Conservation (phyloP, 2,113 vertebrate genomes). For the Phoxinus phoxinus region DNA sequence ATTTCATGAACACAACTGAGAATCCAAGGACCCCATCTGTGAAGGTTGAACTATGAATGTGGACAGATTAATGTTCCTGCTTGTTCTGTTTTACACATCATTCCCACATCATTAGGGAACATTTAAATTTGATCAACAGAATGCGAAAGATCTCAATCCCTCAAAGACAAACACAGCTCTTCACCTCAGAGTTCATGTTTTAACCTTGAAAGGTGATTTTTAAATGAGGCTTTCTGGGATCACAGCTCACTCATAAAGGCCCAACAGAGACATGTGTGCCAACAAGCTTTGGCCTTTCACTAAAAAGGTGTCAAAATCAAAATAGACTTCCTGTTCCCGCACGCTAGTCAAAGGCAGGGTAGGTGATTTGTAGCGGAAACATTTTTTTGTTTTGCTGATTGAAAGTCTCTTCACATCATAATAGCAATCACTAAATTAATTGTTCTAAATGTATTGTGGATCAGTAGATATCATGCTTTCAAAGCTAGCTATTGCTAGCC, state of each 20-base stretch:
- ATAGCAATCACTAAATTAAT: not conserved
- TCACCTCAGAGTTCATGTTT: not conserved
- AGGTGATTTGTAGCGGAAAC: not conserved
- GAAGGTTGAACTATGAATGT: not conserved
- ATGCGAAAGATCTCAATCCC: not conserved
- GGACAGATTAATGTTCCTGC: not conserved
- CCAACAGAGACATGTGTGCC: not conserved
- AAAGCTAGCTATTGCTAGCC: not conserved
- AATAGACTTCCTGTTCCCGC: not conserved
- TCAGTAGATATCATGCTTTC: not conserved
- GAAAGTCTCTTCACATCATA: not conserved
- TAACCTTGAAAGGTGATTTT: not conserved
- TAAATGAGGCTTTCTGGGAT: not conserved
- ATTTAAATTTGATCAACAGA: not conserved
- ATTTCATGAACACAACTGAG: not conserved
- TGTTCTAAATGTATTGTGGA: not conserved
- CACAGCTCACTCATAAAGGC: not conserved
- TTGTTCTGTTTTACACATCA: constrained; percentile 1
- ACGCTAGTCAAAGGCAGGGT: not conserved
- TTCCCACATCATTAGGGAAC: not conserved
- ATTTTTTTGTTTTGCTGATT: not conserved
- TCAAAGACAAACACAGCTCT: not conserved
- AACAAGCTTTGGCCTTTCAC: not conserved
- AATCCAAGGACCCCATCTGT: not conserved
- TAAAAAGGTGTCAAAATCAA: not conserved